Conservation (phyloP, 2,113 vertebrate species). For the Oostethus manadensis region DNA sequence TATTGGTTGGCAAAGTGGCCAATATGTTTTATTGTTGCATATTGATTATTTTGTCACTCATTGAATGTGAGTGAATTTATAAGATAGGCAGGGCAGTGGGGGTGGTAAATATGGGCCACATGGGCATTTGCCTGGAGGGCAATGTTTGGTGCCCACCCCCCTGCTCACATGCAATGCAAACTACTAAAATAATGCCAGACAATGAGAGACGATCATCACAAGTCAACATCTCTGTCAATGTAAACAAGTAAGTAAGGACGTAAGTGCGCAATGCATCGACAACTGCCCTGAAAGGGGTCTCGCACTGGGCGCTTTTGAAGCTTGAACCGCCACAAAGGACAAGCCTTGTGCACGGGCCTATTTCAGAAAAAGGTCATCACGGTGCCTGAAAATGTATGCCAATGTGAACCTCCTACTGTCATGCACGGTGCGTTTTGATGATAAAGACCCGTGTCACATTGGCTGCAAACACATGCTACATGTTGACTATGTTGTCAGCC, state of each 20-base stretch:
- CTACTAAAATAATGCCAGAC: too few relatives aligned
- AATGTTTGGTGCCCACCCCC: too few relatives aligned
- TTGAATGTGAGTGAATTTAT: not conserved
- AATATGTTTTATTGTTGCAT: not conserved
- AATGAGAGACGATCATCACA: too few relatives aligned
- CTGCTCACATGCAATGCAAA: too few relatives aligned
- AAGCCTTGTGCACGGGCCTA: not conserved
- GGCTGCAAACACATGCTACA: constrained; percentile 23
- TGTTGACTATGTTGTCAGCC: constrained; percentile 37
- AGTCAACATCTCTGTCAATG: too few relatives aligned
- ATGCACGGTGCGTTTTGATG: constrained; percentile 5
- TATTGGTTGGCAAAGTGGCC: not conserved
- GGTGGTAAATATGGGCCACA: too few relatives aligned
- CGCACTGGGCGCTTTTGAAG: too few relatives aligned
- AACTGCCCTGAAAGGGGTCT: too few relatives aligned
- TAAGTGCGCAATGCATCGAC: too few relatives aligned
- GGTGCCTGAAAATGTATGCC: constrained; percentile 5
- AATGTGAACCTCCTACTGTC: constrained; percentile 2
- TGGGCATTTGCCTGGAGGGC: too few relatives aligned
- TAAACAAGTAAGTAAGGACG: too few relatives aligned
- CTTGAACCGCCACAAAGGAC: not conserved
- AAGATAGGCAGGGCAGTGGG: not conserved
- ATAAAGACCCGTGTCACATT: constrained; percentile 25
- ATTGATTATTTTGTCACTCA: not conserved
- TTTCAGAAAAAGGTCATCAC: not conserved